Percentiles rank a stretch among this genome's conserved stretches.
These are phyloP conservation scores for Drosophila sp. DNA, from an alignment of 1,140 invertebrate genomes.

Conservation along the genomic window DNA sequence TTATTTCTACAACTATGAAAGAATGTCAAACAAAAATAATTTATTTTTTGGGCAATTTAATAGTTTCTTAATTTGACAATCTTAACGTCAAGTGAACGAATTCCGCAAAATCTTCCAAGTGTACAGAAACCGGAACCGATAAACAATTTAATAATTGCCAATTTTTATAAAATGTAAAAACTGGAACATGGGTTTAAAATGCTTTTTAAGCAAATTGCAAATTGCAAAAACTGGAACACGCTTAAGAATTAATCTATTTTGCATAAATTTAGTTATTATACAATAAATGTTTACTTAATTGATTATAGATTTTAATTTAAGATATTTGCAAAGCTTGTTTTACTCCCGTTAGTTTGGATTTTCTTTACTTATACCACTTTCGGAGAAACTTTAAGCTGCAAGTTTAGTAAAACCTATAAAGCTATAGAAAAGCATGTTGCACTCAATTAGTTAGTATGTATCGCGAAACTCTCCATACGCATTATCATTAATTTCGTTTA, in stretches of 20 bases:
- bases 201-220: not conserved
- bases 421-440: conserved; percentile 26
- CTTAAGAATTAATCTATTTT: not conserved
- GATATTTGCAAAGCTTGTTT: not conserved
- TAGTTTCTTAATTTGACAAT: conserved; percentile 19
- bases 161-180: conserved; percentile 2
- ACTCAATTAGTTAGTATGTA: conserved; percentile 27
- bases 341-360: not conserved
- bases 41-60: conserved; percentile 21
- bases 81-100: conserved; percentile 26
- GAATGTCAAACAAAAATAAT: conserved; percentile 23
- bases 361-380: not conserved
- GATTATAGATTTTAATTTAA: not conserved
- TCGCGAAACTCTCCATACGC: conserved; percentile 3
- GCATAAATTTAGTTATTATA: not conserved
- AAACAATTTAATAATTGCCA: conserved; percentile 18
- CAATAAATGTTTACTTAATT: not conserved
- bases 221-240: not conserved
- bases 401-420: conserved; percentile 16
- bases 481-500: conserved; percentile 28
- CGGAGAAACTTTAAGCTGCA: not conserved
- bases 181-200: not conserved
- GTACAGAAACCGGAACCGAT: conserved; percentile 2
- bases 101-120: conserved; percentile 20
- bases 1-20: conserved; percentile 16